Evolutionary conservation across 2,113 vertebrate genomes (phyloP), one percentile per base, ranked within the genome.

Genomic region (Actenoides lindsayi): DNA sequence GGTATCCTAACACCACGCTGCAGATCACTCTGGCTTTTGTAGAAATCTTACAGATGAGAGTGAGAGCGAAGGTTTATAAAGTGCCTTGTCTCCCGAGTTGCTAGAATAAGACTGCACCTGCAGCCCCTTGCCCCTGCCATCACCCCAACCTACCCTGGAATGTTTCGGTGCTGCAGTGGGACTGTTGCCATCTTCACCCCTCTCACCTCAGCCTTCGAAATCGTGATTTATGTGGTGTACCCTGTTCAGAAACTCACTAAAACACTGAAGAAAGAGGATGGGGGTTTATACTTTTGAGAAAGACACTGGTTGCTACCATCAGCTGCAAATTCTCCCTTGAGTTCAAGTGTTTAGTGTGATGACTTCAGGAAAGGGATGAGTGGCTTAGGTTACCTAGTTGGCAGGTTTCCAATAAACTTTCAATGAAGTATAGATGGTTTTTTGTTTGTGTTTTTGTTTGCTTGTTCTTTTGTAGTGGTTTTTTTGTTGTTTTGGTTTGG

Each of bases 21-120:
- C 54, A 78, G 90, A 42, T 70, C 60, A 17, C 50, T 57, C 35
- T 7, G 35, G 51, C 74, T 60, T 90, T 46, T 64, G 60, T 59
- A 50, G 46, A 60, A 9, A 35, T 56, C 64, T 51, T 48, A 25
- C 15, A 86, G 90, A 70, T 83, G 83, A 86, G 76, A 89, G 59
- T 1, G 39, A 60, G 87, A 91, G 76, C 83, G 88, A 68, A 89
- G 83, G 94, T 96, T 91, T 86, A 56, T 69, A 21, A 78, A 79
- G 69, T 69, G 80, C 28, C 86, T 76, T 62, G 41, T 92, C 88
- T 94, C 64, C 76, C 2, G 83, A 74, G 83, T 37, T 5, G 0
- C 75, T 68, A 23, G 64, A 77, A 63, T 6, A 31, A 50, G 44
- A 6, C 53, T 53, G 73, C 95, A 90, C 88, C 92, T 96, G 90